A percentile compares a stretch with the other conserved stretches of the same genome.
Evolutionary conservation across 2,888 invertebrate species (phyloP).

Genomic region (Lamellibrachia satsuma): DNA sequence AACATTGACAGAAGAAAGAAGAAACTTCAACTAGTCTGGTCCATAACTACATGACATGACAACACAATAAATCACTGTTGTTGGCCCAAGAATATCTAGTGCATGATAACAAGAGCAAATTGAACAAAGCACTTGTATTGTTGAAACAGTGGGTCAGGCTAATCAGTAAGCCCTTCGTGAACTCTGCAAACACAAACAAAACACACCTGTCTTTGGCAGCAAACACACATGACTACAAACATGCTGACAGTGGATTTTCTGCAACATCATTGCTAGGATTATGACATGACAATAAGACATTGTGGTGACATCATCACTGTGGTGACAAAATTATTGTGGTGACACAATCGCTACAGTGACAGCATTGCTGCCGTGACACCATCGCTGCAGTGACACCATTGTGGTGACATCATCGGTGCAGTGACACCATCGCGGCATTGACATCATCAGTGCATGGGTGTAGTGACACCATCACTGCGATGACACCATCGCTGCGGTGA

Average conservation of each 20-base stretch:
- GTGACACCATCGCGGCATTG: too few species aligned
- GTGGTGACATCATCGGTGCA: too few species aligned
- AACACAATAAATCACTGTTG: not conserved
- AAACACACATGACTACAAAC: not conserved
- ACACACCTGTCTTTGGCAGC: not conserved
- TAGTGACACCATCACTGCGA: not conserved
- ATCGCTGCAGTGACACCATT: too few species aligned
- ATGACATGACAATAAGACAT: not conserved
- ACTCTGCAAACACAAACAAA: not conserved
- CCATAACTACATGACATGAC: not conserved
- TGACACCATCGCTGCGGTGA: too few species aligned
- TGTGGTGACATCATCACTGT: not conserved
- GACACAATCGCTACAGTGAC: too few species aligned
- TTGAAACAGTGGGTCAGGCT: not conserved
- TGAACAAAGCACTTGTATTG: not conserved
- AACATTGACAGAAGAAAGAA: too few species aligned
- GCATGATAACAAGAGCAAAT: slow-evolving; percentile 8
- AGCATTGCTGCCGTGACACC: too few species aligned
- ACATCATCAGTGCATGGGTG: not conserved
- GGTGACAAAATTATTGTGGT: not conserved
- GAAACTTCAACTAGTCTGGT: not conserved
- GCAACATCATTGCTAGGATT: too few species aligned
- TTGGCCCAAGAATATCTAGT: not conserved
- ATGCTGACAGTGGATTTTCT: not conserved
- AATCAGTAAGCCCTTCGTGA: not conserved